Percentiles rank a stretch among this genome's conserved stretches.
These are phyloP conservation scores for Ophraella communa DNA, from an alignment of 2,888 invertebrate species.

Conservation along the genomic window DNA sequence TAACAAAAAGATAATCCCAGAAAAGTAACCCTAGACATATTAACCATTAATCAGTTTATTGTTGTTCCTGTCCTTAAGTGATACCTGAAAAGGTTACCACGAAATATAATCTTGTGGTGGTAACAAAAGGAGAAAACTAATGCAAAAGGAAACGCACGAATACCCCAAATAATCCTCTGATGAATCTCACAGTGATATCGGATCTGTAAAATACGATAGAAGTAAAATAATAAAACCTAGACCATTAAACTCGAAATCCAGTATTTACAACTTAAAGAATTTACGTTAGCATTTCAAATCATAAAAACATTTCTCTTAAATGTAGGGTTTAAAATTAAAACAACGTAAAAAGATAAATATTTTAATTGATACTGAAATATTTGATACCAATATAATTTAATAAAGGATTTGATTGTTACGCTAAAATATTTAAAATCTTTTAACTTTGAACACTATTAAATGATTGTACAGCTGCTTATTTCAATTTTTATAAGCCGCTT, in stretches of 20 bases:
- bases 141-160: not conserved
- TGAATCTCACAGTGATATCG: not conserved
- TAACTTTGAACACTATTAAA: no score
- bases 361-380: no score
- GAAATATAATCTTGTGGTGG: not conserved
- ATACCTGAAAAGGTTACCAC: not conserved
- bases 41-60: conserved; percentile 5
- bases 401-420: no score
- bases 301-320: no score
- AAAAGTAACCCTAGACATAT: not conserved
- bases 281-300: not conserved
- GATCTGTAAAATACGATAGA: not conserved
- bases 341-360: no score
- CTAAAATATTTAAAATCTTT: no score
- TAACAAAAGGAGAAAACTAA: not conserved
- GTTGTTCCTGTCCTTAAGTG: not conserved
- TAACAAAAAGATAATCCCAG: not conserved
- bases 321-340: no score
- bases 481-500: not conserved
- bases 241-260: not conserved
- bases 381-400: no score
- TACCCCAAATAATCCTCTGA: not conserved
- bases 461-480: no score
- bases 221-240: not conserved
- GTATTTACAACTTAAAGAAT: not conserved